Base-by-base conservation (phyloP, 2,113 vertebrate genomes). In the Python bivittatus region DNA sequence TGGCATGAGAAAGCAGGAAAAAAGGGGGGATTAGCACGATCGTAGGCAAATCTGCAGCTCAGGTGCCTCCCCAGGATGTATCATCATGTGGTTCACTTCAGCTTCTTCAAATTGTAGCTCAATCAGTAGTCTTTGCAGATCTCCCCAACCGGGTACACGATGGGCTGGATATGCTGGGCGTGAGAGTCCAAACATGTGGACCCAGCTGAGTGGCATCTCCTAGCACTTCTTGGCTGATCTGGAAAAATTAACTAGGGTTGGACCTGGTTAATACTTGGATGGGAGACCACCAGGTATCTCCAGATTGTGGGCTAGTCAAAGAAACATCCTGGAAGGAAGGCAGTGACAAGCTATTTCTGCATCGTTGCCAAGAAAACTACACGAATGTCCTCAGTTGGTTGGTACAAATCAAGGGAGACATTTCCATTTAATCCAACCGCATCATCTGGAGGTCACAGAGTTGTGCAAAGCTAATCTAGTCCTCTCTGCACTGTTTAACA, bases 401-500 rank as follows among this genome's bases (percentile, higher is more conserved):
- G 33, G n/a, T 33, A 33, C 5, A 5, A 72, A 33, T 72, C 64
- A 72, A 33, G 64, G 1, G 13, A 72, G 64, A 72, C 5, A 17
- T 15, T 33, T 17, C 64, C 33, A 33, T 72, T 33, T 17, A 33
- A 72, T 17, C 64, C 64, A 17, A 72, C 13, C 64, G 17, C 64
- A 72, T 72, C n/a, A 17, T 7, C 33, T n/a, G 4, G n/a, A 72
- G 15, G 64, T 17, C 0, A 17, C 5, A 72, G n/a, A 4, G 29
- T 12, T 29, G 61, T 64, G 61, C 61, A 64, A 2, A 64, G 13
- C 64, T 72, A 72, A 22, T 87, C 54, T 11, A 94, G 93, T 52
- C 42, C 91, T 83, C 95, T 72, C 54, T 13, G 6, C 54, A 20
- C 88, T 95, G 96, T 94, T 94, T 86, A 94, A 95, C 92, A 92